A percentile compares a stretch with the other conserved stretches of the same genome.
These are phyloP conservation scores for Ligdia adustata DNA, from an alignment of 2,888 invertebrate species.

Conservation along the genomic window DNA sequence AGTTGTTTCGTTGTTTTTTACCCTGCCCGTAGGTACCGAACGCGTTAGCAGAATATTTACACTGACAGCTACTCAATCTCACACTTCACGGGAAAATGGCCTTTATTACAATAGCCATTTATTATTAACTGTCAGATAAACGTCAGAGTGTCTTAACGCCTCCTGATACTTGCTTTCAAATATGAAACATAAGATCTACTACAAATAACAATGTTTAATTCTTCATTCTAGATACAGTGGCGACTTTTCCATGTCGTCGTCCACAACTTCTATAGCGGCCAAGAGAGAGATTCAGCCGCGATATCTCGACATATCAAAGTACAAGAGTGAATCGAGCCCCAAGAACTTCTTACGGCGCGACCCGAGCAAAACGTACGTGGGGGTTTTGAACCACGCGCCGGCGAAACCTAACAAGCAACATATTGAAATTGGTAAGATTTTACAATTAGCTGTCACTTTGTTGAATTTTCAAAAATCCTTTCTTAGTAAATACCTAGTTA, in stretches of 20 bases:
- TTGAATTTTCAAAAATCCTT: no score
- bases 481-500: no score
- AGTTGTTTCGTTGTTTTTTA: no score
- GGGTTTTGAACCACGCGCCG: slow-evolving; percentile 52
- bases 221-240: slow-evolving; percentile 68
- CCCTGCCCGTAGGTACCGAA: no score
- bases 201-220: background rate
- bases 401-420: slow-evolving; percentile 65
- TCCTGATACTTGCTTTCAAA: no score
- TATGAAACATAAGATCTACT: background rate
- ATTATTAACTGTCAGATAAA: no score
- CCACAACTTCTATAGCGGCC: slow-evolving; percentile 68
- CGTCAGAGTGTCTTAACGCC: no score
- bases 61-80: no score
- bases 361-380: slow-evolving; percentile 81
- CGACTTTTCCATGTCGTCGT: slow-evolving; percentile 79
- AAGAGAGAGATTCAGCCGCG: slow-evolving; percentile 68
- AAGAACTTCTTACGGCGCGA: slow-evolving; percentile 81
- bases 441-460: background rate
- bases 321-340: slow-evolving; percentile 78
- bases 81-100: no score
- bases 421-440: slow-evolving; percentile 71
- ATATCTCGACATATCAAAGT: slow-evolving; percentile 86
- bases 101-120: no score
- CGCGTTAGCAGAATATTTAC: no score